Evolutionary conservation across 2,888 invertebrate species (phyloP), one percentile per base, ranked within the genome.

Genomic region (Hypolimnas misippus): DNA sequence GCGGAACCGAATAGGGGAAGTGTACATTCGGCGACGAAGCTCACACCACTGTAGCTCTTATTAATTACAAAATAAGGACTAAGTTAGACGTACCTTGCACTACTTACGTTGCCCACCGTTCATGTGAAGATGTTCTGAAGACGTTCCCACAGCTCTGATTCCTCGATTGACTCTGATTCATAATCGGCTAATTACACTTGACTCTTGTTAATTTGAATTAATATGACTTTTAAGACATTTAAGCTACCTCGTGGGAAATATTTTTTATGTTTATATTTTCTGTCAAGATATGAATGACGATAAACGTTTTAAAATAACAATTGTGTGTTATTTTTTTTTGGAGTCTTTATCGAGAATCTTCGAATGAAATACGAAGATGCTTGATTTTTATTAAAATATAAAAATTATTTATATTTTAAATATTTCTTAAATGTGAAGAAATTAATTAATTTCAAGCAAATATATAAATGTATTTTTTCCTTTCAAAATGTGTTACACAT

Each of bases 71-170:
- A 31, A 57, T 64, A 64, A 56, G 49, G 53, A 7, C 29, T 25
- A 56, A 16, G 58, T 46, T 54, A 50, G 19, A 33, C 35, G 12
- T 50, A 16, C 16, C 35, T 12, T 25, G 29, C 21, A n/a, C 31
- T 52, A 19, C 19, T 14, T 35, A 29, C 19, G 40, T 17, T 25
- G 58, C 33, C 49, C 29, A 57, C 42, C 53, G 54, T 51, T 85
- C 89, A 92, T 92, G 91, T 89, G 91, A 92, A 91, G 90, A 92
- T 72, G 79, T 87, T 89, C 87, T 83, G 81, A 89, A 89, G 89
- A 87, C 85, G 88, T 90, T 92, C 91, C 90, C 91, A 92, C 91
- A 74, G 83, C 87, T 83, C 84, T 87, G 90, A 89, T 89, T 89
- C 81, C 83, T 84, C 81, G 84, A 86, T 89, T 85, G 85, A 81